These are phyloP conservation scores for Microctenopoma steveboyesi DNA, from an alignment of 2,797 vertebrate genomes.

Conservation along the genomic window DNA sequence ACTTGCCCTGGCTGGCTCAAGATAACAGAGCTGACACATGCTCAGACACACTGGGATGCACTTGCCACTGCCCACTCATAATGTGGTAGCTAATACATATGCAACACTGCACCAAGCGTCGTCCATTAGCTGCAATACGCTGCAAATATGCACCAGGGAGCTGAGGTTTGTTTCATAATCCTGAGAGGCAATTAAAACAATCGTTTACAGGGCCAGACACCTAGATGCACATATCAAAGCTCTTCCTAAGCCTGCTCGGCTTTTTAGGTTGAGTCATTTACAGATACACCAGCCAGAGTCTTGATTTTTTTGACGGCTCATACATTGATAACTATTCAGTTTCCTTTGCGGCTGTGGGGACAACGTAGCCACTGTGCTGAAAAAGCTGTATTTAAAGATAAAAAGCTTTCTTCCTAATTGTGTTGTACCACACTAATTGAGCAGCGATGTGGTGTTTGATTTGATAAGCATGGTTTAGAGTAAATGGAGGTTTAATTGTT, in stretches of 20 bases:
- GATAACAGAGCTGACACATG: conserved; percentile 53
- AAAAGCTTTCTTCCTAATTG: conserved; percentile 4
- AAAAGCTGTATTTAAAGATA: conserved; percentile 22
- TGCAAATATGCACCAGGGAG: conserved; percentile 74
- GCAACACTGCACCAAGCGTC: conserved; percentile 52
- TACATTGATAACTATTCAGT: conserved; percentile 38
- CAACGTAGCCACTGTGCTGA: conserved; percentile 4
- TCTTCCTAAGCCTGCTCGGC: conserved; percentile 51
- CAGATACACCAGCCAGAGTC: conserved; percentile 48
- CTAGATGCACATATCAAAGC: conserved; percentile 46
- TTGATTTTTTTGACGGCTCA: conserved; percentile 14
- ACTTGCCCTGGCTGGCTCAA: conserved; percentile 37
- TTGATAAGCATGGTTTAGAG: neutral
- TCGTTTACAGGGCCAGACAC: conserved; percentile 54
- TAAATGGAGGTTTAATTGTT: conserved; percentile 13
- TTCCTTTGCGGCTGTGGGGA: conserved; percentile 26
- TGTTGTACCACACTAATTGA: neutral
- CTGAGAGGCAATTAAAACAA: conserved; percentile 69
- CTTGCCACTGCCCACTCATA: conserved; percentile 40
- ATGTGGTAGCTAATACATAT: conserved; percentile 63
- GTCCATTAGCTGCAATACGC: conserved; percentile 59
- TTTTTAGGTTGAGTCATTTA: conserved; percentile 63
- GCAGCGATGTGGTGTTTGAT: conserved; percentile 16
- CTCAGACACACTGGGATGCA: conserved; percentile 32
- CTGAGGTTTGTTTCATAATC: conserved; percentile 59